phyloP scores from a whole-genome alignment of 2,888 invertebrate genomes.

The Prosapia bicincta region DNA sequence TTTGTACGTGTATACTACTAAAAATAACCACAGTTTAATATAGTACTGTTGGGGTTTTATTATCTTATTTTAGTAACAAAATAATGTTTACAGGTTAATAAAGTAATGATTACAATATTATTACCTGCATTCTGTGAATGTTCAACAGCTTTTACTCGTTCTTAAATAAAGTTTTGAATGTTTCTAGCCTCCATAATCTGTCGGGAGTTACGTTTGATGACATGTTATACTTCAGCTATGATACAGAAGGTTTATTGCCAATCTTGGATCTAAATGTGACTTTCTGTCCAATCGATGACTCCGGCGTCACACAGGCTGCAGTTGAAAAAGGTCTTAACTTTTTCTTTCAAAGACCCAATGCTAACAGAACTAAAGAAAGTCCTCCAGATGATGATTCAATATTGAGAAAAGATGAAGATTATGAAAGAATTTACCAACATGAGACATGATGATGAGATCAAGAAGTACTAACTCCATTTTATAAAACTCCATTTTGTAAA shows the following conservation, averaged over 20 bases:
- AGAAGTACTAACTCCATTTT: no score
- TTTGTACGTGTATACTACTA: no score
- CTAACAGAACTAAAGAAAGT: not conserved
- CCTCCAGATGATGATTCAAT: not conserved
- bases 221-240: conserved; percentile 66
- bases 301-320: conserved; percentile 1
- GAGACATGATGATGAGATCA: no score
- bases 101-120: no score
- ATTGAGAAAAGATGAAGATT: not conserved
- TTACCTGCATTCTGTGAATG: no score
- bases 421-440: not conserved
- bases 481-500: no score
- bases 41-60: no score
- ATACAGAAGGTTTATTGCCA: conserved; percentile 49
- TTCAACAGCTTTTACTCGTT: no score
- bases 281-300: conserved; percentile 15
- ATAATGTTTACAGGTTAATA: no score
- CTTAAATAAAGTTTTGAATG: not conserved
- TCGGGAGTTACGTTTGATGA: conserved; percentile 52
- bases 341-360: conserved; percentile 14
- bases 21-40: no score
- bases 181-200: conserved; percentile 53
- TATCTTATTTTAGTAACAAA: no score
- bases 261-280: conserved; percentile 19
- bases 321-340: not conserved